Evolutionary conservation across 2,888 invertebrate genomes (phyloP).

Genomic region (Hypomecis atomaria): DNA sequence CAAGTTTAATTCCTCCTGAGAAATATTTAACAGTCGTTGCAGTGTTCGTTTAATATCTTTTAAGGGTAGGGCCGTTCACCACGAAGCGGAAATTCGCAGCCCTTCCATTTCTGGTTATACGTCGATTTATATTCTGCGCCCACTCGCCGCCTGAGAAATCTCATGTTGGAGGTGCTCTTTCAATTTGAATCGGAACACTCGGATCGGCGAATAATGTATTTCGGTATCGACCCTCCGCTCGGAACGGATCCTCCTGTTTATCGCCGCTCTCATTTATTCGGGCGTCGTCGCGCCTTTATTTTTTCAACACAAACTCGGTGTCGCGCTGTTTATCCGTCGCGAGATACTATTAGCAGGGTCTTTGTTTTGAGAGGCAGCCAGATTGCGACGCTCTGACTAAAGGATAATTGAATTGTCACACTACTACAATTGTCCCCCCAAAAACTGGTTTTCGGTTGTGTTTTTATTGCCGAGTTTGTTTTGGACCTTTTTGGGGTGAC

Average conservation of each 20-base stretch:
- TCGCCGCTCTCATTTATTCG: conserved; percentile 84
- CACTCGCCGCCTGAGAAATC: conserved; percentile 84
- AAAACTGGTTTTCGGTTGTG: conserved; percentile 48
- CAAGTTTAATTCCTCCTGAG: conserved; percentile 32
- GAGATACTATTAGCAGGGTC: conserved; percentile 76
- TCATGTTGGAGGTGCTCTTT: conserved; percentile 85
- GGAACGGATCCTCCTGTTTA: conserved; percentile 83
- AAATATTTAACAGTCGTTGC: conserved; percentile 42
- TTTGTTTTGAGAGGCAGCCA: conserved; percentile 78
- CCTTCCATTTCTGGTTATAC: conserved; percentile 83
- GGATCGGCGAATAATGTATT: conserved; percentile 85
- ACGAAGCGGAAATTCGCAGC: conserved; percentile 79
- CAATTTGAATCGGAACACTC: conserved; percentile 85
- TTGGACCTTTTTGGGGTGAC: conserved; percentile 34
- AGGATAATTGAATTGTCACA: conserved; percentile 77
- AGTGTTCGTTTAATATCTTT: conserved; percentile 53
- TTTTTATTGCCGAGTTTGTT: conserved; percentile 40
- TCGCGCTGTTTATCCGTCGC: conserved; percentile 77
- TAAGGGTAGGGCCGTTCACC: conserved; percentile 66
- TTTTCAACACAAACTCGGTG: conserved; percentile 79
- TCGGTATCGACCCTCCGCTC: conserved; percentile 82
- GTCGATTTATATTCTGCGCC: conserved; percentile 84
- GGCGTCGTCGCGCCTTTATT: conserved; percentile 83
- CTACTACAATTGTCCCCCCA: conserved; percentile 54
- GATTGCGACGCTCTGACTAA: conserved; percentile 70